Conservation (phyloP, 2,113 vertebrate genomes). For the Phrynosoma platyrhinos region DNA sequence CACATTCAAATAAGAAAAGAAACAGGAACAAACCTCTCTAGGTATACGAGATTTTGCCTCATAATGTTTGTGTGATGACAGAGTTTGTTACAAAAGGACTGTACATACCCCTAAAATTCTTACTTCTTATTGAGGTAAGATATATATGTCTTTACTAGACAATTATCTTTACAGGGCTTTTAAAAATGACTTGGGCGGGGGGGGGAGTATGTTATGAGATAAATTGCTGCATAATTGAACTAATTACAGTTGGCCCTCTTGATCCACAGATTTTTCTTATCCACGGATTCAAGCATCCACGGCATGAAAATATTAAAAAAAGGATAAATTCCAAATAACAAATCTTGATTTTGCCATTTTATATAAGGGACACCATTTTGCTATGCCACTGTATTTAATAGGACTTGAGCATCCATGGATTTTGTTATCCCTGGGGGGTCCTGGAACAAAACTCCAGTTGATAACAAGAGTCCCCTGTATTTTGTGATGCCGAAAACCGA, state of each 20-base stretch:
- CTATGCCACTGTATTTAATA: too few species aligned
- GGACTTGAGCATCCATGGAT: too few species aligned
- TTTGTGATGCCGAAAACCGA: constrained; percentile 9
- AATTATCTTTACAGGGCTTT: neutral
- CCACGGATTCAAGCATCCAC: too few species aligned
- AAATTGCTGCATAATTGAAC: neutral
- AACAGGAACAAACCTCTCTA: neutral
- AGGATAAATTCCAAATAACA: too few species aligned
- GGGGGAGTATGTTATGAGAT: neutral
- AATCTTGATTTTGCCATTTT: too few species aligned
- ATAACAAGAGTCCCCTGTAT: neutral
- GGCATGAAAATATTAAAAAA: too few species aligned
- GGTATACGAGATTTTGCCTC: neutral
- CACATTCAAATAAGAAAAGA: neutral
- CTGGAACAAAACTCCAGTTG: too few species aligned
- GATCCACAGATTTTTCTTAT: too few species aligned
- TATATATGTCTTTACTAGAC: too few species aligned
- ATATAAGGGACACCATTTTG: too few species aligned
- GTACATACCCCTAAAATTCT: neutral
- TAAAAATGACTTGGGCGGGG: neutral
- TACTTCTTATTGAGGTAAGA: neutral
- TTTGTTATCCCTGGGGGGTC: too few species aligned
- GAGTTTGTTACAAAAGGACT: neutral
- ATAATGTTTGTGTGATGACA: neutral
- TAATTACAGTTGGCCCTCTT: neutral